A percentile compares a stretch with the other conserved stretches of the same genome.
phyloP scores from a whole-genome alignment of 2,113 vertebrate species.

The Ranitomeya imitator region DNA sequence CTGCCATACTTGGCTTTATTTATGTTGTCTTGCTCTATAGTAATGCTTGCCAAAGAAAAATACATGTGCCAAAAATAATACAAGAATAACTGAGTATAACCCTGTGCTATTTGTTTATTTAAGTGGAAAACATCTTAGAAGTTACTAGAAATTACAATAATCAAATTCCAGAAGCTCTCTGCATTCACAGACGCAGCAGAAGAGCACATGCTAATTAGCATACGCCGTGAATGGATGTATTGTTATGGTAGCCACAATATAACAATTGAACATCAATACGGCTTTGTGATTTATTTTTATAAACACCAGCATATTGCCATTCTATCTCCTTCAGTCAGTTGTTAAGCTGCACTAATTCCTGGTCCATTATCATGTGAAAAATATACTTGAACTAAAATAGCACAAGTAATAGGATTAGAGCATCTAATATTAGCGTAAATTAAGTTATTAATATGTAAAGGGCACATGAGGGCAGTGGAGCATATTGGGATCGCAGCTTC shows the following conservation, averaged over 20 bases:
- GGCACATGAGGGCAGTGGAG: constrained; percentile 26
- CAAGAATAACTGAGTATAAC: background rate
- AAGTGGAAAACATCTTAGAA: background rate
- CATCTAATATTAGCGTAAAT: constrained; percentile 49
- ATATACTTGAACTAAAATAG: constrained; percentile 43
- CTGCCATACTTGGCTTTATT: constrained; percentile 41
- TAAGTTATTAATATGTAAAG: constrained; percentile 22
- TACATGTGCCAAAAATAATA: constrained; percentile 8
- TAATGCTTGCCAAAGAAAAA: constrained; percentile 2
- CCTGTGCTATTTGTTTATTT: background rate
- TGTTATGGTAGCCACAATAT: constrained; percentile 42
- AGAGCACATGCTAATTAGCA: constrained; percentile 19
- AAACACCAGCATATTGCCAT: constrained; percentile 15
- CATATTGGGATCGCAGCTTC: background rate
- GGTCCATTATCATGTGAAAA: constrained; percentile 12
- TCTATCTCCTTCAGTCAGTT: constrained; percentile 1
- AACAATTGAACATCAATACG: constrained; percentile 24
- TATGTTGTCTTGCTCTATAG: constrained; percentile 10
- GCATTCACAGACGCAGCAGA: constrained; percentile 10
- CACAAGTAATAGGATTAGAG: constrained; percentile 33
- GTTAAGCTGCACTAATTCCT: constrained; percentile 39
- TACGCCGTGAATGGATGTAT: constrained; percentile 36
- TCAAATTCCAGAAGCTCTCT: background rate
- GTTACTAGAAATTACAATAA: constrained; percentile 2
- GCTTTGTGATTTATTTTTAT: constrained; percentile 53